Evolutionary conservation across 2,113 vertebrate genomes (phyloP).

Genomic region (Henicopernis longicauda): DNA sequence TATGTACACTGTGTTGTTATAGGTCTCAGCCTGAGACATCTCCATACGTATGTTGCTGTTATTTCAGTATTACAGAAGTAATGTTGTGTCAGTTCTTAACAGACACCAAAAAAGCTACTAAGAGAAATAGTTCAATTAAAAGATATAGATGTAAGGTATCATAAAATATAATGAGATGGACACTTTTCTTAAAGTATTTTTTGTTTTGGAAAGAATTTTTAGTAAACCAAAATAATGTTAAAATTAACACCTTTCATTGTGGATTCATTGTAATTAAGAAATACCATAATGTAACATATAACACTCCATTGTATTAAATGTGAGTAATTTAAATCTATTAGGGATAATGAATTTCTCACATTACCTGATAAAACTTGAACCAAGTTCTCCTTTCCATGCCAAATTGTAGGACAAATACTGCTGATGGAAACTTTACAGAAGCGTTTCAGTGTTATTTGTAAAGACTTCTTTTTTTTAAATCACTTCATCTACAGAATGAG

Average conservation of each 20-base stretch:
- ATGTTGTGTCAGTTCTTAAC: neutral
- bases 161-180: neutral
- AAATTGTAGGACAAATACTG: neutral
- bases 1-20: neutral
- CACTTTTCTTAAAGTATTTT: neutral
- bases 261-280: neutral
- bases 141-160: neutral
- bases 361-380: neutral
- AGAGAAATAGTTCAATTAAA: neutral
- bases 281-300: neutral
- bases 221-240: neutral
- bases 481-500: neutral
- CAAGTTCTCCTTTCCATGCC: neutral
- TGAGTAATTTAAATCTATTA: neutral
- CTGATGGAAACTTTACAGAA: constrained; percentile 14
- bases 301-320: neutral
- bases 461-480: constrained; percentile 25
- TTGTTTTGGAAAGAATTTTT: neutral
- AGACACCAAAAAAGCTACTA: neutral
- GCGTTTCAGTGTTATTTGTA: constrained; percentile 32
- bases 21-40: neutral
- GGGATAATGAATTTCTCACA: neutral
- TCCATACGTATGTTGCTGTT: neutral
- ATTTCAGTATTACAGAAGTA: neutral
- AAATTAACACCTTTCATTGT: neutral